phyloP scores from a whole-genome alignment of 1,140 invertebrate genomes.

The Saccostrea cuccullata region DNA sequence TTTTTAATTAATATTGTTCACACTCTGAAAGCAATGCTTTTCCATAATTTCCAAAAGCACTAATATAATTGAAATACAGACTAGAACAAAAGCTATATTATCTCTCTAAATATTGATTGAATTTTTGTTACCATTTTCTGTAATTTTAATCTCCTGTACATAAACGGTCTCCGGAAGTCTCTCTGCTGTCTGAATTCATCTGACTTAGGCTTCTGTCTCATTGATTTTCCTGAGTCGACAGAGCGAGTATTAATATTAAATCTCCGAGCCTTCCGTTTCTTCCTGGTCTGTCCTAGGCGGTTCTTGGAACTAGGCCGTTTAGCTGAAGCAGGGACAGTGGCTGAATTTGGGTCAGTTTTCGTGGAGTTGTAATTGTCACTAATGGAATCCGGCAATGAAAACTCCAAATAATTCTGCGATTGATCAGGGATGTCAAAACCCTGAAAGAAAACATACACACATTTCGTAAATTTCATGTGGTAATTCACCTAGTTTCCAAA shows the following conservation, averaged over 20 bases:
- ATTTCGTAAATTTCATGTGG: slow-evolving; percentile 17
- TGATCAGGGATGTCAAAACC: slow-evolving; percentile 14
- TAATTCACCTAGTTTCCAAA: slow-evolving; percentile 25
- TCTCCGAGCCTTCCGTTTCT: background rate
- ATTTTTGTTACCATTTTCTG: slow-evolving; percentile 1
- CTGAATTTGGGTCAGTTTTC: slow-evolving; percentile 11
- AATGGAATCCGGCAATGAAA: slow-evolving; percentile 9
- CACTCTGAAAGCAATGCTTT: too few relatives aligned
- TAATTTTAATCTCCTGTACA: slow-evolving; percentile 34
- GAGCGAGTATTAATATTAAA: background rate
- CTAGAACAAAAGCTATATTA: background rate
- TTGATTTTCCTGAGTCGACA: slow-evolving; percentile 17
- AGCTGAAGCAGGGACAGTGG: background rate
- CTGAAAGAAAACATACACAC: slow-evolving; percentile 26
- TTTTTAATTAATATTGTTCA: too few relatives aligned
- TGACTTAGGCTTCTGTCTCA: background rate
- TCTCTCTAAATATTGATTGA: background rate
- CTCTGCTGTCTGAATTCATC: slow-evolving; percentile 25
- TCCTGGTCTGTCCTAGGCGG: background rate
- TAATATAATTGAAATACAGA: background rate
- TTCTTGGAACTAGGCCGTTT: background rate
- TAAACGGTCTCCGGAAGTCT: slow-evolving; percentile 14
- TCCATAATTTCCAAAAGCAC: too few relatives aligned
- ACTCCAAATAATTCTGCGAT: background rate
- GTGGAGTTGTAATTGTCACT: background rate